Conservation (phyloP, 2,797 vertebrate genomes). For the Diplodus sargus region DNA sequence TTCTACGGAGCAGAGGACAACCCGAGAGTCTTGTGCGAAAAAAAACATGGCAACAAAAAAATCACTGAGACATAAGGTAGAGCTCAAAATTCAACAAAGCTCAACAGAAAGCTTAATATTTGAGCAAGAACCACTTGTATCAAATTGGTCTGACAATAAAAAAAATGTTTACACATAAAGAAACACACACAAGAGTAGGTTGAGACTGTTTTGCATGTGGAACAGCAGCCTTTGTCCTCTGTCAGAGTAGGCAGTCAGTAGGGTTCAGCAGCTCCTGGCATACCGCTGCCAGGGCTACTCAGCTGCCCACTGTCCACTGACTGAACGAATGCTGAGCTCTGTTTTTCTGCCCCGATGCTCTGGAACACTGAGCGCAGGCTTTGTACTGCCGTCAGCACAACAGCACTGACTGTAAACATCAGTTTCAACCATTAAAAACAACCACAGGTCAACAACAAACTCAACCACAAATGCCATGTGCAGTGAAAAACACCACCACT, state of each 20-base stretch:
- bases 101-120: background rate
- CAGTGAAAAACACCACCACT: constrained; percentile 4
- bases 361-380: constrained; percentile 69
- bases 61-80: background rate
- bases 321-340: constrained; percentile 71
- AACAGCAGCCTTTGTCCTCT: constrained; percentile 38
- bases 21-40: constrained; percentile 8
- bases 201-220: constrained; percentile 19
- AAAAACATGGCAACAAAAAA: background rate
- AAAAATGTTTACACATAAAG: background rate
- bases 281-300: constrained; percentile 46
- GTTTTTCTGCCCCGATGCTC: constrained; percentile 68
- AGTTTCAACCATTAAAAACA: constrained; percentile 56
- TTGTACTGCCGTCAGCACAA: constrained; percentile 75
- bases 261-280: constrained; percentile 51
- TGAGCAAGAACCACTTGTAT: background rate
- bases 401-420: constrained; percentile 62
- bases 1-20: constrained; percentile 17
- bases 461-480: constrained; percentile 31
- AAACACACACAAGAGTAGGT: background rate
- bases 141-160: background rate
- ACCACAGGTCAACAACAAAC: constrained; percentile 35
- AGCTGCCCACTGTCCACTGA: constrained; percentile 54
- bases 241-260: constrained; percentile 26
- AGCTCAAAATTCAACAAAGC: background rate